Percentiles rank a stretch among this genome's conserved stretches.
phyloP scores from a whole-genome alignment of 2,888 invertebrate genomes.

The Hypomecis punctinalis region DNA sequence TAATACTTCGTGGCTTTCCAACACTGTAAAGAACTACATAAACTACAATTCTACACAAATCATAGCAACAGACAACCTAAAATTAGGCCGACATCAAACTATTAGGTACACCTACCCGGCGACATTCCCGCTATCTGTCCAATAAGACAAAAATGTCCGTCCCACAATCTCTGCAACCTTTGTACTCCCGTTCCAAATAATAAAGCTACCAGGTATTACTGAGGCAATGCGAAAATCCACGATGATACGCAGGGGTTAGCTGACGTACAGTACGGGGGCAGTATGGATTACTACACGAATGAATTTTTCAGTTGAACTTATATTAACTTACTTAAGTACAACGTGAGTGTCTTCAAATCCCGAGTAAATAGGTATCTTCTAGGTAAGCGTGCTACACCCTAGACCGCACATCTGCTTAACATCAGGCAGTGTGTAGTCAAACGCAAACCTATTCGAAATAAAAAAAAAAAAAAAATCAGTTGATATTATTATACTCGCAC shows the following conservation, averaged over 20 bases:
- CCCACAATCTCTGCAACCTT: constrained; percentile 28
- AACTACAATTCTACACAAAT: too few species aligned
- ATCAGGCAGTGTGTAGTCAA: too few species aligned
- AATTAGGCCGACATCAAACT: not conserved
- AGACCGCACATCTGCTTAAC: too few species aligned
- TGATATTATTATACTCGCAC: too few species aligned
- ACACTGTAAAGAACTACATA: too few species aligned
- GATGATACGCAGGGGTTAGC: constrained; percentile 44
- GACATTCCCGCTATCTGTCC: constrained; percentile 3
- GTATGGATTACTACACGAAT: constrained; percentile 12
- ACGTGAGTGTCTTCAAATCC: too few species aligned
- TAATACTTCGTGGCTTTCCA: too few species aligned
- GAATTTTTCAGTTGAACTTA: not conserved
- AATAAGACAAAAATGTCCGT: constrained; percentile 17
- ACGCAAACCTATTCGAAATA: too few species aligned
- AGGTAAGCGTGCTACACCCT: too few species aligned
- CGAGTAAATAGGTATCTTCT: too few species aligned
- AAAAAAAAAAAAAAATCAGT: too few species aligned
- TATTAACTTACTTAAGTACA: too few species aligned
- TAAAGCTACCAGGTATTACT: constrained; percentile 46
- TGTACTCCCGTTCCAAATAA: constrained; percentile 37
- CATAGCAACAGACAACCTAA: not conserved
- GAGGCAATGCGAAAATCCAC: constrained; percentile 49
- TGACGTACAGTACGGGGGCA: constrained; percentile 1
- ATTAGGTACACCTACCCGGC: not conserved